phyloP scores from a whole-genome alignment of 2,888 invertebrate genomes.

The Miltochrista miniata region DNA sequence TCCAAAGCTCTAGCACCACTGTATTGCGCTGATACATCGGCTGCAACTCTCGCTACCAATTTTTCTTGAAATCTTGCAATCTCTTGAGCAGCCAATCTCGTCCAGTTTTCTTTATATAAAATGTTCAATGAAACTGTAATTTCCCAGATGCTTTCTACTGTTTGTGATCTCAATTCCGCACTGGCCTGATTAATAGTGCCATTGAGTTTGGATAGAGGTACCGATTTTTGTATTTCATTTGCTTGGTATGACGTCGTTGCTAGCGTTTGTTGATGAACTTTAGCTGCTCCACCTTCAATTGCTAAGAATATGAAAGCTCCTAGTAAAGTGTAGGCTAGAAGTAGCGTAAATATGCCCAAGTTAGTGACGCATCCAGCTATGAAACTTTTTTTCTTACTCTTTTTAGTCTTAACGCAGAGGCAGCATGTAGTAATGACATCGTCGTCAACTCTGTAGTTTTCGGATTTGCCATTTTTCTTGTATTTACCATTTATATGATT shows the following conservation, averaged over 20 bases:
- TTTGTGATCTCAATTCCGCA: conserved; percentile 78
- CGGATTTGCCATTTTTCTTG: conserved; percentile 72
- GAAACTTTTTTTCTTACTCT: conserved; percentile 74
- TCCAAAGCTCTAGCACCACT: conserved; percentile 73
- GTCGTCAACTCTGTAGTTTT: conserved; percentile 64
- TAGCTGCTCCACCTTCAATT: conserved; percentile 88
- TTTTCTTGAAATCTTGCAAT: conserved; percentile 91
- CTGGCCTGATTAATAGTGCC: conserved; percentile 71
- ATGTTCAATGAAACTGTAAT: conserved; percentile 94
- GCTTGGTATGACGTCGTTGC: conserved; percentile 78
- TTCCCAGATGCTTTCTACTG: conserved; percentile 96
- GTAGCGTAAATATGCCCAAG: conserved; percentile 90
- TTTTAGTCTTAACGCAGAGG: conserved; percentile 77
- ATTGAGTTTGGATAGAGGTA: conserved; percentile 62
- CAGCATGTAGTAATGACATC: conserved; percentile 75
- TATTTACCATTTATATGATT: conserved; percentile 74
- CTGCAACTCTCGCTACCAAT: conserved; percentile 89
- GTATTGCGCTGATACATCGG: conserved; percentile 87
- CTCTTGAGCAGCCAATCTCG: conserved; percentile 89
- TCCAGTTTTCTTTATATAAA: conserved; percentile 95
- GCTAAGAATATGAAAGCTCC: conserved; percentile 93
- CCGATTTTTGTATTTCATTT: conserved; percentile 60
- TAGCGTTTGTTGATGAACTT: conserved; percentile 78
- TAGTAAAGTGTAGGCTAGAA: conserved; percentile 89
- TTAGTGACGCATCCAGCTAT: conserved; percentile 90